Evolutionary conservation across 1,140 invertebrate genomes (phyloP), one percentile per base, ranked within the genome.

Genomic region (Pseudoatta argentina): DNA sequence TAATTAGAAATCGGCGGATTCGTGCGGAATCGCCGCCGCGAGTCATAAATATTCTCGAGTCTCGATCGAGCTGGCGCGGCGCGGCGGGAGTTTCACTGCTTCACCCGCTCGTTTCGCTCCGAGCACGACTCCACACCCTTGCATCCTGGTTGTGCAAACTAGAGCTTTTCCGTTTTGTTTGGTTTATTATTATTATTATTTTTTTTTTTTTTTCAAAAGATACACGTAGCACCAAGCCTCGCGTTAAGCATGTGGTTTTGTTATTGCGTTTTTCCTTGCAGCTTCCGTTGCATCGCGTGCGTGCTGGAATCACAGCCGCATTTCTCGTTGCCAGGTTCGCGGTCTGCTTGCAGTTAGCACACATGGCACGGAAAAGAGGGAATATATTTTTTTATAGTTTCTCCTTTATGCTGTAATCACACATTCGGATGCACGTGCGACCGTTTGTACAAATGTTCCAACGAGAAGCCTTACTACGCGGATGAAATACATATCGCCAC

Each of bases 1-100:
- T 83, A 83, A 83, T 83, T 83, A 73, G 79, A 73, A 83, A 83
- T 73, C 55, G 21, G 18, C 14, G 51, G 55, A 73, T 83, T 51
- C 69, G 79, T 39, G n/a, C 59, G 55, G 53, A 83, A 83, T 83
- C 39, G 66, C 51, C 18, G 78, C 18, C 53, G 55, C n/a, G 55
- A 71, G 27, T 83, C 79, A 48, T 83, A 73, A 72, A 44, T 44
- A 61, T 34, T 51, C 12, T 21, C 18, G 78, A 30, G 10, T 64
- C 24, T 21, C 73, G 34, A 3, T 63, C 57, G 75, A 48, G 39
- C 30, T 30, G n/a, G 39, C 39, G 39, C 16, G 3, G 27, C 27
- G 27, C 27, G 30, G 53, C 76, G n/a, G n/a, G 44, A 39, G 57
- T n/a, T 21, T 67, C 27, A 51, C 24, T 27, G 75, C 30, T 21